Percentiles rank a stretch among this genome's conserved stretches.
Evolutionary conservation across 2,888 invertebrate species (phyloP).

Genomic region (Synergus umbraculus): DNA sequence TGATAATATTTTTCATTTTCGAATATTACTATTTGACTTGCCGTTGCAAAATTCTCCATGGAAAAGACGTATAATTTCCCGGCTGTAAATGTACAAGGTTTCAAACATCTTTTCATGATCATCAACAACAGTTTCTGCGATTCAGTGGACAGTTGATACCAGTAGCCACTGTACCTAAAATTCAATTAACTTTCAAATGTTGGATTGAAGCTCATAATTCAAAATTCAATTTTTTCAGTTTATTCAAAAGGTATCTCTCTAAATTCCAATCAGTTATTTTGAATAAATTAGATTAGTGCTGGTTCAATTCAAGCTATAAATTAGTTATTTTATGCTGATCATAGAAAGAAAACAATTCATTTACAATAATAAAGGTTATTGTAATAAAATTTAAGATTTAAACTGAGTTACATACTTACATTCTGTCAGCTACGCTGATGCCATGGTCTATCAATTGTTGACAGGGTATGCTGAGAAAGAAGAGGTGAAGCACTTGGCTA

Average conservation of each 20-base stretch:
- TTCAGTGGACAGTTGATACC: not conserved
- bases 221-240: too few relatives aligned
- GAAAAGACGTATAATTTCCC: not conserved
- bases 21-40: not conserved
- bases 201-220: too few relatives aligned
- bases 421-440: not conserved
- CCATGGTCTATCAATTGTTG: conserved; percentile 10
- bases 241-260: too few relatives aligned
- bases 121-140: not conserved
- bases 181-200: not conserved
- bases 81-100: not conserved
- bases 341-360: too few relatives aligned
- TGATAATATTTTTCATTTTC: not conserved
- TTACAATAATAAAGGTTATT: too few relatives aligned
- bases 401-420: not conserved
- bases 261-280: too few relatives aligned
- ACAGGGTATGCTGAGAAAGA: not conserved
- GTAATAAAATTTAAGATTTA: too few relatives aligned
- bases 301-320: too few relatives aligned
- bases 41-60: not conserved
- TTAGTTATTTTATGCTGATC: too few relatives aligned
- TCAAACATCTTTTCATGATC: not conserved
- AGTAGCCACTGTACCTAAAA: not conserved
- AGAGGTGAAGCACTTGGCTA: not conserved
- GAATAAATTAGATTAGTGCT: too few relatives aligned